Evolutionary conservation across 2,797 vertebrate species (phyloP), one percentile per base, ranked within the genome.

Genomic region (Nasua narica): DNA sequence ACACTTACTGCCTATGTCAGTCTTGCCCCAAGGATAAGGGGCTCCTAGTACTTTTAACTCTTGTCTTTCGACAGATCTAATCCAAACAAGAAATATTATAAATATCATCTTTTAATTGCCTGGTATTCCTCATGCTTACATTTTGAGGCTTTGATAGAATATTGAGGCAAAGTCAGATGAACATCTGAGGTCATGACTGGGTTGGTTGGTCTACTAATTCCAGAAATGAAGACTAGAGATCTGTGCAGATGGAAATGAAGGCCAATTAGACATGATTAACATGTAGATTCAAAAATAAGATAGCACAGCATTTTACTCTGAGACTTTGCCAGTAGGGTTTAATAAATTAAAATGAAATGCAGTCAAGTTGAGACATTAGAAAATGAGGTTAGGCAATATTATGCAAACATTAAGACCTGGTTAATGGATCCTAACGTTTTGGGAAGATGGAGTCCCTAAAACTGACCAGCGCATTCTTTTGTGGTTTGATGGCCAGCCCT

Each of bases 271-370:
- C 94, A 87, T 25, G 87, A 98, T 97, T 97, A 98, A 97, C 97
- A 96, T 94, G 95, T 79, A 97, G 98, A 98, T 98, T 97, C 48
- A 92, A 97, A 98, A 98, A 98, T 97, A 97, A 98, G 98, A 98
- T 98, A 98, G 78, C 72, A 78, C n/a, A 81, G 87, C 78, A 54
- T 92, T 98, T 97, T 92, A 96, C 97, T 98, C 97, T 98, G 98
- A 97, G 97, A 96, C 95, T 97, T 89, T 98, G 98, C 97, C 97
- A 98, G 90, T 96, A 89, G 65, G 96, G 92, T 96, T 98, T 97
- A 98, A 97, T 97, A 98, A 97, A 98, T 97, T 97, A 97, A 98
- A 97, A 96, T 95, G 93, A 98, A 97, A 95, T 96, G 95, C 78
- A 97, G 96, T 98, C 97, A 98, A 98, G 97, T 98, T 96, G 97